A percentile compares a stretch with the other conserved stretches of the same genome.
These are phyloP conservation scores for Amaurobius ferox DNA, from an alignment of 2,888 invertebrate species.

Conservation along the genomic window DNA sequence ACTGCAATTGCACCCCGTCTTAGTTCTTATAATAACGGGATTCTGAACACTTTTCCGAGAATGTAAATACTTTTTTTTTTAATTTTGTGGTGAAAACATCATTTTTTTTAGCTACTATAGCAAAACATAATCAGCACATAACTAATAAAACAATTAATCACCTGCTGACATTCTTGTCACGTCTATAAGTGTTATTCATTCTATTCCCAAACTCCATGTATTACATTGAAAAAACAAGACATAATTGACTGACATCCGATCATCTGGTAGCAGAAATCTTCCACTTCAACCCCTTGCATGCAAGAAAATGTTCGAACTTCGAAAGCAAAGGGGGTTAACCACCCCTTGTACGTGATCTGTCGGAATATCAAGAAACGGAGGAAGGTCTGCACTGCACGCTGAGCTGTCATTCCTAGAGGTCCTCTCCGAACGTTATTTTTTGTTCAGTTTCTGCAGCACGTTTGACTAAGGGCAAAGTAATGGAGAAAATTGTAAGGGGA, in stretches of 20 bases:
- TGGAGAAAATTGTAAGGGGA: conserved; percentile 2
- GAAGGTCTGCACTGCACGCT: conserved; percentile 24
- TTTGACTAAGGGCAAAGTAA: not conserved
- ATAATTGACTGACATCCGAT: not conserved
- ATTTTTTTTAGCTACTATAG: too few species aligned
- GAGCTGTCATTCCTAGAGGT: conserved; percentile 32
- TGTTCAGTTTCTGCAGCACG: not conserved
- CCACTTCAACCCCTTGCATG: not conserved
- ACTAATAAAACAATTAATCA: too few species aligned
- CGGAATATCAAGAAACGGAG: not conserved
- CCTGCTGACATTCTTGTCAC: too few species aligned
- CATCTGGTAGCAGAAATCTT: not conserved
- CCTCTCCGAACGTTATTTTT: not conserved
- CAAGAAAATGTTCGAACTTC: not conserved
- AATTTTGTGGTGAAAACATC: too few species aligned
- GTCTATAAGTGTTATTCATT: too few species aligned
- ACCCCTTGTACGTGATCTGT: conserved; percentile 2
- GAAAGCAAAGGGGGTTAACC: not conserved
- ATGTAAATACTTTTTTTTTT: too few species aligned
- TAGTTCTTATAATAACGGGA: too few species aligned
- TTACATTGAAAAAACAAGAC: too few species aligned
- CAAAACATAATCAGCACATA: too few species aligned
- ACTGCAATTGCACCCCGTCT: too few species aligned
- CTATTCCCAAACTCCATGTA: too few species aligned
- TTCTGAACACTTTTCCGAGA: too few species aligned